phyloP scores from a whole-genome alignment of 2,113 vertebrate genomes.

The Gavia stellata region DNA sequence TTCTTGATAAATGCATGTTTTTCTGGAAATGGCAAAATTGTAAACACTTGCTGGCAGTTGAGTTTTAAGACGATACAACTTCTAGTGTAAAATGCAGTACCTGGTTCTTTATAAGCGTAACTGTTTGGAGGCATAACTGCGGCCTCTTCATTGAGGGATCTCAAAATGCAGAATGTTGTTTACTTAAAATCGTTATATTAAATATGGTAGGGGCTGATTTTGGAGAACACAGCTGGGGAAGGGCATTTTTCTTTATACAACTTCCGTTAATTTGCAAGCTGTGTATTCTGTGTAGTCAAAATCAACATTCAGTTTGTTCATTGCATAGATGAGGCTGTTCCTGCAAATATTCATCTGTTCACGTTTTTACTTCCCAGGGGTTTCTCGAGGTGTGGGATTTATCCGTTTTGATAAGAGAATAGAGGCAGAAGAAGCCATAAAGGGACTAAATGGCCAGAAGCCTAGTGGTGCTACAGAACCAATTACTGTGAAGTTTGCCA shows the following conservation, averaged over 20 bases:
- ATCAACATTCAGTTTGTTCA: not conserved
- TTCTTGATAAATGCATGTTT: not conserved
- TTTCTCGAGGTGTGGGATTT: slow-evolving; percentile 98
- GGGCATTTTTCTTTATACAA: not conserved
- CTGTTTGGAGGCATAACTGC: not conserved
- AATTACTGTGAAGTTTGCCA: slow-evolving; percentile 99
- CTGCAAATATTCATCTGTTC: not conserved
- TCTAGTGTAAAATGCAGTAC: not conserved
- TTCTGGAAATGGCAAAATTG: not conserved
- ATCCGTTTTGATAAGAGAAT: slow-evolving; percentile 99
- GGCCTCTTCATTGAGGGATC: not conserved
- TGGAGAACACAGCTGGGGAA: not conserved
- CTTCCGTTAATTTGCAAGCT: not conserved
- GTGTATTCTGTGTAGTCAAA: not conserved
- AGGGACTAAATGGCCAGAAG: slow-evolving; percentile 99
- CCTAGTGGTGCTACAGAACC: slow-evolving; percentile 97
- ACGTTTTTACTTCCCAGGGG: slow-evolving; percentile 77
- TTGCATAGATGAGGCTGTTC: not conserved
- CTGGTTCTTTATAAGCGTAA: not conserved
- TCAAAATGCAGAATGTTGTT: not conserved
- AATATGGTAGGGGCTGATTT: not conserved
- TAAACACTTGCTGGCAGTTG: not conserved
- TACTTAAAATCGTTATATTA: not conserved
- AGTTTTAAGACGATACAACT: not conserved
- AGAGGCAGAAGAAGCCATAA: slow-evolving; percentile 99